Evolutionary conservation across 2,888 invertebrate species (phyloP).

Genomic region (Pristionchus entomophagus): DNA sequence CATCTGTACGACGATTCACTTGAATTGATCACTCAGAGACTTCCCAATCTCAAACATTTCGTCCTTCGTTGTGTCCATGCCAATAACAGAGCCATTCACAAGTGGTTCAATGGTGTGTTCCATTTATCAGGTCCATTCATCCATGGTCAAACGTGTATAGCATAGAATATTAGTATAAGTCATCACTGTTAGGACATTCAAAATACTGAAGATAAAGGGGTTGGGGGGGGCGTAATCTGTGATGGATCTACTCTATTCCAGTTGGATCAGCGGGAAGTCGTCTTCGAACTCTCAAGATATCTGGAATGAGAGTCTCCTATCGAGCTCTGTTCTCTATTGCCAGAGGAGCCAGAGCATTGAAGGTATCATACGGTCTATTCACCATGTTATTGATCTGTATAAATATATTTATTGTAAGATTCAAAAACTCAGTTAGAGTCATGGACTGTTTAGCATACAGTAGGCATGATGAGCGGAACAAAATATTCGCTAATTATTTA

Average conservation of each 20-base stretch:
- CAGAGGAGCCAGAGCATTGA: conserved; percentile 64
- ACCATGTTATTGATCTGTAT: too few species aligned
- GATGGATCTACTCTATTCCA: neutral
- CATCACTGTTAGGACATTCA: too few species aligned
- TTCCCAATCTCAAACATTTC: conserved; percentile 68
- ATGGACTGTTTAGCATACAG: too few species aligned
- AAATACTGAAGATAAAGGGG: too few species aligned
- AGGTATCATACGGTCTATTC: conserved; percentile 2
- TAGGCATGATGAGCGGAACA: too few species aligned
- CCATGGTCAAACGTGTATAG: too few species aligned
- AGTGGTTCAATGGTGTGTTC: conserved; percentile 63
- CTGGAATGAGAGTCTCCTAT: conserved; percentile 70
- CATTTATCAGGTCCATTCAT: neutral
- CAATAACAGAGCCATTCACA: conserved; percentile 64
- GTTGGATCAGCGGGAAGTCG: conserved; percentile 47
- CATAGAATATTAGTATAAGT: too few species aligned
- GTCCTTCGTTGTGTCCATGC: conserved; percentile 69
- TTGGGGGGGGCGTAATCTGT: too few species aligned
- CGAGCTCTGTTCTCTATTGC: conserved; percentile 74
- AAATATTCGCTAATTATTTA: too few species aligned
- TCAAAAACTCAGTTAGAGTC: too few species aligned
- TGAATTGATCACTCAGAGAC: conserved; percentile 58
- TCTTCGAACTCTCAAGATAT: conserved; percentile 68
- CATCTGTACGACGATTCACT: conserved; percentile 64
- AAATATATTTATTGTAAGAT: too few species aligned